phyloP scores from a whole-genome alignment of 2,797 vertebrate genomes.

The Chelon auratus region DNA sequence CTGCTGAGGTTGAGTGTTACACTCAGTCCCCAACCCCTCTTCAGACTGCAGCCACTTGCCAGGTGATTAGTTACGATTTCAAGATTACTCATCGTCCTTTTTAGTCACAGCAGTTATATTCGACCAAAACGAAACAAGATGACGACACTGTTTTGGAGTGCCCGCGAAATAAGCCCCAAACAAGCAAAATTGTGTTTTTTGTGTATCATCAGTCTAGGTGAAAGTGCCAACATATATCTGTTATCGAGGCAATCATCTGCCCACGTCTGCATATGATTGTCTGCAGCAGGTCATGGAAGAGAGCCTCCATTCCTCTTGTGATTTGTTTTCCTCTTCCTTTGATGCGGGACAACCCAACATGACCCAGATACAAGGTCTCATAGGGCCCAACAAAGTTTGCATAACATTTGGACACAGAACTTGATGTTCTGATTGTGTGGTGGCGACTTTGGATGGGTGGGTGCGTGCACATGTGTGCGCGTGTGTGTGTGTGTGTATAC shows the following conservation, averaged over 20 bases:
- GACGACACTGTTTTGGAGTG: constrained; percentile 18
- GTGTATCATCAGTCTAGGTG: constrained; percentile 32
- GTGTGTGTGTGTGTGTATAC: neutral
- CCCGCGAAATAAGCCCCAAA: constrained; percentile 5
- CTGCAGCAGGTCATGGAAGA: constrained; percentile 76
- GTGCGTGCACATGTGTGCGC: neutral
- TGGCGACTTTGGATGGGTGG: neutral
- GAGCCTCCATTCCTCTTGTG: constrained; percentile 46
- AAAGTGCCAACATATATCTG: constrained; percentile 46
- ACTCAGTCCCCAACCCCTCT: constrained; percentile 14
- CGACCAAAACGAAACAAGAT: constrained; percentile 17
- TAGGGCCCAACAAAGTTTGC: constrained; percentile 74
- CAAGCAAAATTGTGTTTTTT: constrained; percentile 25
- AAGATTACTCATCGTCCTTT: constrained; percentile 15
- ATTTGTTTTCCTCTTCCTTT: constrained; percentile 71
- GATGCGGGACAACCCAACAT: constrained; percentile 68
- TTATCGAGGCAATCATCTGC: constrained; percentile 69
- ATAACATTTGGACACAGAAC: constrained; percentile 63
- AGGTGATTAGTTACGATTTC: constrained; percentile 30
- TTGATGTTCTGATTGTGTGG: constrained; percentile 57
- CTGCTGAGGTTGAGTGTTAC: constrained; percentile 5
- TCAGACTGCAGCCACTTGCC: constrained; percentile 18
- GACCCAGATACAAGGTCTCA: constrained; percentile 68
- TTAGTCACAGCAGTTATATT: constrained; percentile 2
- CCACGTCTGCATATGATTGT: constrained; percentile 70